These are phyloP conservation scores for Siniperca scherzeri DNA, from an alignment of 2,797 vertebrate species.

Conservation along the genomic window DNA sequence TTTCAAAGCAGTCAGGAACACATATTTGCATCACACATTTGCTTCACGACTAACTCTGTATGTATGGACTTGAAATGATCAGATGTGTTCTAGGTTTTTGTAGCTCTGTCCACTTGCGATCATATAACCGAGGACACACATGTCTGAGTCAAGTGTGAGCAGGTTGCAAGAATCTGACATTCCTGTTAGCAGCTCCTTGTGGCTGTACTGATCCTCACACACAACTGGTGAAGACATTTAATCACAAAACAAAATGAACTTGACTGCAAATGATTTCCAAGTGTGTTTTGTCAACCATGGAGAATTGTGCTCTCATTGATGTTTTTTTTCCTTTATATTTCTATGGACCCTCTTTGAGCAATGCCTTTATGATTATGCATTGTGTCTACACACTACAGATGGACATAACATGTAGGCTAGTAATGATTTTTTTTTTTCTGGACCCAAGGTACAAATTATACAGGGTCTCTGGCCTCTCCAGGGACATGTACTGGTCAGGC, in stretches of 20 bases:
- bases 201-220: neutral
- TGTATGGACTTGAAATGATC: neutral
- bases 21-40: neutral
- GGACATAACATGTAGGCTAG: neutral
- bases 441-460: neutral
- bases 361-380: neutral
- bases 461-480: neutral
- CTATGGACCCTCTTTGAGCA: neutral
- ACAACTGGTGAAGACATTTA: neutral
- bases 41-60: neutral
- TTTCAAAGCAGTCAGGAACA: neutral
- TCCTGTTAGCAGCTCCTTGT: neutral
- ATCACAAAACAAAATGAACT: neutral
- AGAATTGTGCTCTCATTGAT: neutral
- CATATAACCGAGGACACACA: neutral
- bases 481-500: neutral
- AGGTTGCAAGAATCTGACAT: neutral
- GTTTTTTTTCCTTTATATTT: neutral
- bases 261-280: neutral
- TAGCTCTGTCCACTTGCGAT: neutral
- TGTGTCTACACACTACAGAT: constrained; percentile 3
- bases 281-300: neutral
- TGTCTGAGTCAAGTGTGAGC: no score
- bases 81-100: neutral
- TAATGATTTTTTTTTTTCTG: neutral